Conservation (phyloP, 2,797 vertebrate species). For the Crenuchus spilurus region DNA sequence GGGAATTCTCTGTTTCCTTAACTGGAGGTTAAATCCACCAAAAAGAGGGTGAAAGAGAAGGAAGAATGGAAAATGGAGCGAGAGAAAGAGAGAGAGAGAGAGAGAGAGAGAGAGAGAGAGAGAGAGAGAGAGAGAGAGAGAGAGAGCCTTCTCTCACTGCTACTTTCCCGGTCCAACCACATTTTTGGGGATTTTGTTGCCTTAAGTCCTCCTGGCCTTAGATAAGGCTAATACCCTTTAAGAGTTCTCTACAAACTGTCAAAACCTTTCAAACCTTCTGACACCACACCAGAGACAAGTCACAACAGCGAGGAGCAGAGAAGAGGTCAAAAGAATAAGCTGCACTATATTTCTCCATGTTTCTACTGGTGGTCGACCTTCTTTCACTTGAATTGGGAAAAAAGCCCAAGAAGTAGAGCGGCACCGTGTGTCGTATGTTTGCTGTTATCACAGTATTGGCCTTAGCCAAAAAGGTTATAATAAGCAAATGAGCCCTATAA, state of each 20-base stretch:
- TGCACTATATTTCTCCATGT: neutral
- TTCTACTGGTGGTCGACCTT: neutral
- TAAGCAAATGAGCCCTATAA: no score
- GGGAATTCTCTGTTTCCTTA: neutral
- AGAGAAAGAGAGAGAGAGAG: neutral
- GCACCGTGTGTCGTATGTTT: no score
- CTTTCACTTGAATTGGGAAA: no score
- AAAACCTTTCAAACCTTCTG: constrained; percentile 41
- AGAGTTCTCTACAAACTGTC: constrained; percentile 45
- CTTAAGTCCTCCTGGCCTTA: constrained; percentile 25
- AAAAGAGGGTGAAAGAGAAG: neutral
- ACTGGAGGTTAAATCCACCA: neutral
- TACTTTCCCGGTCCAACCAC: constrained; percentile 11
- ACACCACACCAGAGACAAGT: constrained; percentile 44
- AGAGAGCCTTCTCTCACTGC: neutral
- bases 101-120: neutral
- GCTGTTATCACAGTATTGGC: no score
- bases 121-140: neutral
- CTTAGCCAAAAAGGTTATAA: no score
- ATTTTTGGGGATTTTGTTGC: constrained; percentile 44
- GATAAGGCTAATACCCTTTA: constrained; percentile 41
- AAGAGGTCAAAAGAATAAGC: constrained; percentile 17
- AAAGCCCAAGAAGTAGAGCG: no score
- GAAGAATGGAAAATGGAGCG: neutral
- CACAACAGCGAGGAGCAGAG: constrained; percentile 29